Percentiles rank a stretch among this genome's conserved stretches.
These are phyloP conservation scores for Gymnobelideus leadbeateri DNA, from an alignment of 2,113 vertebrate genomes.

Conservation along the genomic window DNA sequence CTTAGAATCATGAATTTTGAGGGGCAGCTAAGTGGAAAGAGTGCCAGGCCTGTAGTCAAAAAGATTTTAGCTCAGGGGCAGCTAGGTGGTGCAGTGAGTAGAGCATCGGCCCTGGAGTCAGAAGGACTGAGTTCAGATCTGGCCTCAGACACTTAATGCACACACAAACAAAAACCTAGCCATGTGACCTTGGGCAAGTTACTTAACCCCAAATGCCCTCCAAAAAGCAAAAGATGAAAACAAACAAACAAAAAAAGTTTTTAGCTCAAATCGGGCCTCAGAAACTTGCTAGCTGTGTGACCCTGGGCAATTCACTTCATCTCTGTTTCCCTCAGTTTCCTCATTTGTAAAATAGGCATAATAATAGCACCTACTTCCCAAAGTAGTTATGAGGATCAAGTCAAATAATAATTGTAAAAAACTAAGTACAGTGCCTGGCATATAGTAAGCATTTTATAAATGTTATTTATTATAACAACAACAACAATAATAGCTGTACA, in stretches of 20 bases:
- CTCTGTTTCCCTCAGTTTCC: neutral
- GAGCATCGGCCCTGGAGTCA: too few species aligned
- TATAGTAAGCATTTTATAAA: neutral
- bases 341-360: neutral
- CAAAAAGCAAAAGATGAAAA: too few species aligned
- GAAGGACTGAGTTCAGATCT: too few species aligned
- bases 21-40: neutral
- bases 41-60: neutral
- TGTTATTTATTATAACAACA: neutral
- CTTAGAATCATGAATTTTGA: neutral
- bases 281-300: neutral
- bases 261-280: neutral
- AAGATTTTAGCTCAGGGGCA: too few species aligned
- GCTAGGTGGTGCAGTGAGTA: too few species aligned
- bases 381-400: neutral
- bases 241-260: too few species aligned
- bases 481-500: neutral
- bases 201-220: too few species aligned
- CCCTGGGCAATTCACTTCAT: neutral
- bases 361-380: neutral
- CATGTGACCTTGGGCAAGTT: too few species aligned
- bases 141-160: too few species aligned
- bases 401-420: neutral
- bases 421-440: neutral
- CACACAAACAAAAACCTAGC: too few species aligned